Evolutionary conservation across 2,888 invertebrate species (phyloP).

Genomic region (Axea sp.): DNA sequence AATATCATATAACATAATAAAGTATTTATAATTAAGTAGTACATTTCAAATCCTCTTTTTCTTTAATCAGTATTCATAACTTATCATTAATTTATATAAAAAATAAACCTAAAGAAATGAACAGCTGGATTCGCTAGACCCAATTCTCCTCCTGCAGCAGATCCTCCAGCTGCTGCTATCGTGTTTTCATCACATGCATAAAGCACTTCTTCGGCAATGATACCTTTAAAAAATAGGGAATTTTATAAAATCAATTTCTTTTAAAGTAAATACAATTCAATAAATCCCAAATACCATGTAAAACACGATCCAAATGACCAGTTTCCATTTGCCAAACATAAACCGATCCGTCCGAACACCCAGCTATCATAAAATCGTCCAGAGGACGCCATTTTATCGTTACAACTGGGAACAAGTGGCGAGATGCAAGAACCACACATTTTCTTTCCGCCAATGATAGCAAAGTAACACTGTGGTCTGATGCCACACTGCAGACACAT

Average conservation of each 20-base stretch:
- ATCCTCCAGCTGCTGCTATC: slow-evolving; percentile 82
- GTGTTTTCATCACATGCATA: slow-evolving; percentile 94
- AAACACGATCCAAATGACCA: slow-evolving; percentile 96
- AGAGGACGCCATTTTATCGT: slow-evolving; percentile 97
- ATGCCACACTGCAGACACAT: slow-evolving; percentile 97
- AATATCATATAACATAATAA: too few species aligned
- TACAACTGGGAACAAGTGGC: slow-evolving; percentile 97
- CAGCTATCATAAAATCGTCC: slow-evolving; percentile 98
- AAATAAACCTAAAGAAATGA: slow-evolving; percentile 89
- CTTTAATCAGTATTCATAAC: too few species aligned
- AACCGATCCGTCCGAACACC: slow-evolving; percentile 97
- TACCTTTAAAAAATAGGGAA: slow-evolving; percentile 83
- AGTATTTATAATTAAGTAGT: too few species aligned
- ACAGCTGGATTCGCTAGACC: slow-evolving; percentile 95
- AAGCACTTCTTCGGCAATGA: slow-evolving; percentile 97
- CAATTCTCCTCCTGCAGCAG: slow-evolving; percentile 82
- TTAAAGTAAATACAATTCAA: too few species aligned
- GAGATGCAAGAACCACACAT: slow-evolving; percentile 94
- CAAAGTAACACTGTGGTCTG: slow-evolving; percentile 97
- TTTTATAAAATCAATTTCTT: too few species aligned
- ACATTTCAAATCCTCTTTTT: too few species aligned
- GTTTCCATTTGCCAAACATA: slow-evolving; percentile 99
- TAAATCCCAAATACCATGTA: slow-evolving; percentile 86
- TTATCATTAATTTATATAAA: neutral
- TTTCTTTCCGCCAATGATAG: slow-evolving; percentile 95